Evolutionary conservation across 2,797 vertebrate species (phyloP).

Genomic region (Acomys russatus): DNA sequence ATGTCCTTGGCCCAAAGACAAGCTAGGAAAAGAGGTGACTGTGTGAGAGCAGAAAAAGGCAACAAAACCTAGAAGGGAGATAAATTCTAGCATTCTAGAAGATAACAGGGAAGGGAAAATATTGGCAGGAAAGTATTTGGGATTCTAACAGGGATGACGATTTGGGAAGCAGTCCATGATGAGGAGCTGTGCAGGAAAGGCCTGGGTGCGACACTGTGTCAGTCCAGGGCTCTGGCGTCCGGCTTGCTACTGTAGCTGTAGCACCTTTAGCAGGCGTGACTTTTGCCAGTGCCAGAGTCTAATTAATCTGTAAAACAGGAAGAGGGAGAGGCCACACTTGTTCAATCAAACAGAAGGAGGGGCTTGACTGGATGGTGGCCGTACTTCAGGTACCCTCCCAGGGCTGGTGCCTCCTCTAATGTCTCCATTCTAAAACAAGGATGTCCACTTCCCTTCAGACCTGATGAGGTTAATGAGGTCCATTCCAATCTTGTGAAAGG

Average conservation of each 20-base stretch:
- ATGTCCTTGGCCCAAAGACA: not conserved
- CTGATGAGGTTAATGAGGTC: not conserved
- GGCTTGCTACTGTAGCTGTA: too few species aligned
- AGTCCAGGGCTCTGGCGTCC: not conserved
- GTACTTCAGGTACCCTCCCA: rapidly evolving
- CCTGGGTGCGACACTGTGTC: too few species aligned
- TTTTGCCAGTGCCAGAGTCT: not conserved
- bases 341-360: rapidly evolving
- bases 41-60: not conserved
- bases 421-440: not conserved
- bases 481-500: not conserved
- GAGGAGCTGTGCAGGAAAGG: not conserved
- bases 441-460: not conserved
- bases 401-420: not conserved
- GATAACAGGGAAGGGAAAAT: not conserved
- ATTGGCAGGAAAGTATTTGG: not conserved
- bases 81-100: not conserved
- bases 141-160: too few species aligned
- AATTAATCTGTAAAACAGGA: not conserved
- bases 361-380: rapidly evolving
- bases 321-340: not conserved
- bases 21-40: not conserved
- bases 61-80: not conserved
- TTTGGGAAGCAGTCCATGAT: rapidly evolving
- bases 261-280: not conserved